Percentiles rank a stretch among this genome's conserved stretches.
phyloP scores from a whole-genome alignment of 2,888 invertebrate species.

The Tetrapedia diversipes region DNA sequence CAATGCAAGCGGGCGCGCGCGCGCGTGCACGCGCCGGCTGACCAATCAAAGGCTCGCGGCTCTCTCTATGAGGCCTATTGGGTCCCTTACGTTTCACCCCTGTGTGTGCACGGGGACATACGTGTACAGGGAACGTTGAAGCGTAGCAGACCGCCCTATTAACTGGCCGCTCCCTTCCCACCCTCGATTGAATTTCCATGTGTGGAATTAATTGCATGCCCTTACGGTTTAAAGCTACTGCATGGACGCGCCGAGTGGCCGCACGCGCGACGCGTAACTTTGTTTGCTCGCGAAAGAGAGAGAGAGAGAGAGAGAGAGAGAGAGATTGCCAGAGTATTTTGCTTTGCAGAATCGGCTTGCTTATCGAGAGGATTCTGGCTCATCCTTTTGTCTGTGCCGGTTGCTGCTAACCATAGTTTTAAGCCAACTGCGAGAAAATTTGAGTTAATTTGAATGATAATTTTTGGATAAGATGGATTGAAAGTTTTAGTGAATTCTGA shows the following conservation, averaged over 20 bases:
- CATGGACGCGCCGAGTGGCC: constrained; percentile 23
- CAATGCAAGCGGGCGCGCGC: constrained; percentile 71
- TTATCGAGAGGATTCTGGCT: background rate
- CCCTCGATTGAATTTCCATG: constrained; percentile 50
- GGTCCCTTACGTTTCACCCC: constrained; percentile 68
- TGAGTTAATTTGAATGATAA: too few relatives aligned
- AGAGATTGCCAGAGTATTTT: constrained; percentile 23
- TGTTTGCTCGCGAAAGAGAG: constrained; percentile 65
- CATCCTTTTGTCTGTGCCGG: background rate
- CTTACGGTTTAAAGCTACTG: constrained; percentile 38
- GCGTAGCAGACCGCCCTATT: constrained; percentile 54
- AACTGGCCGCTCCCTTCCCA: constrained; percentile 50
- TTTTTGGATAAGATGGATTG: too few relatives aligned
- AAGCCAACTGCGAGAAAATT: too few relatives aligned
- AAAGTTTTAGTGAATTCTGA: too few relatives aligned
- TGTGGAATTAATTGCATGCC: constrained; percentile 50
- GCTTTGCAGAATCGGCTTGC: constrained; percentile 62
- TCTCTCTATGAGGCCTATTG: constrained; percentile 70
- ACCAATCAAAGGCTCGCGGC: constrained; percentile 76
- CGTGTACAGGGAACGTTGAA: constrained; percentile 18
- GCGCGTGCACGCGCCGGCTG: constrained; percentile 71
- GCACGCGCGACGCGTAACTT: constrained; percentile 64
- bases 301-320: constrained; percentile 23
- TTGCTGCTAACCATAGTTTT: too few relatives aligned
- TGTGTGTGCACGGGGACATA: constrained; percentile 2